Percentiles rank a stretch among this genome's conserved stretches.
Evolutionary conservation across 2,888 invertebrate species (phyloP).

Genomic region (Drosophila limbata): DNA sequence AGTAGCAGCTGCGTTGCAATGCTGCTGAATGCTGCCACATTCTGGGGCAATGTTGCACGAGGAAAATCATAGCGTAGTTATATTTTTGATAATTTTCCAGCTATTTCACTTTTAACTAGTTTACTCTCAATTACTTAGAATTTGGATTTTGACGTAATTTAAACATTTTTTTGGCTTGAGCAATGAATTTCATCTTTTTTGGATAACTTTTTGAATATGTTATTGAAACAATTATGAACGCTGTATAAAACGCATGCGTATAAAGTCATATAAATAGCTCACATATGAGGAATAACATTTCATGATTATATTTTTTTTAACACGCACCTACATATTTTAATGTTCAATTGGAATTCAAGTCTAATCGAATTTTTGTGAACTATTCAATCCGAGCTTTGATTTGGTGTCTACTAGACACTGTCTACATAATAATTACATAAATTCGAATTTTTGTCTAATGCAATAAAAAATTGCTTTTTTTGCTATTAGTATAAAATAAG

Average conservation of each 20-base stretch:
- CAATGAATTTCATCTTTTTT: neutral
- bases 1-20: constrained; percentile 2
- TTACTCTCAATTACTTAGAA: neutral
- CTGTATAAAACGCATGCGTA: neutral
- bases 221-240: neutral
- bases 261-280: neutral
- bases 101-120: neutral
- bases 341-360: too few relatives aligned
- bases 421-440: too few relatives aligned
- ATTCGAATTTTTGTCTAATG: too few relatives aligned
- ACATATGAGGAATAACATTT: neutral
- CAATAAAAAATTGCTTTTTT: too few relatives aligned
- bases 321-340: too few relatives aligned
- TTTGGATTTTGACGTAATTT: constrained; percentile 1
- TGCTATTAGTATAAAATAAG: too few relatives aligned
- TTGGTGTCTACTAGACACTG: too few relatives aligned
- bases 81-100: neutral
- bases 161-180: neutral
- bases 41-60: constrained; percentile 4
- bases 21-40: constrained; percentile 1
- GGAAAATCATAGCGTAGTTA: neutral
- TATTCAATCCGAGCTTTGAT: too few relatives aligned
- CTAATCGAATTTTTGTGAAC: too few relatives aligned
- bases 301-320: too few relatives aligned
- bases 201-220: neutral